phyloP scores from a whole-genome alignment of 2,113 vertebrate species.

The Vanacampus margaritifer region DNA sequence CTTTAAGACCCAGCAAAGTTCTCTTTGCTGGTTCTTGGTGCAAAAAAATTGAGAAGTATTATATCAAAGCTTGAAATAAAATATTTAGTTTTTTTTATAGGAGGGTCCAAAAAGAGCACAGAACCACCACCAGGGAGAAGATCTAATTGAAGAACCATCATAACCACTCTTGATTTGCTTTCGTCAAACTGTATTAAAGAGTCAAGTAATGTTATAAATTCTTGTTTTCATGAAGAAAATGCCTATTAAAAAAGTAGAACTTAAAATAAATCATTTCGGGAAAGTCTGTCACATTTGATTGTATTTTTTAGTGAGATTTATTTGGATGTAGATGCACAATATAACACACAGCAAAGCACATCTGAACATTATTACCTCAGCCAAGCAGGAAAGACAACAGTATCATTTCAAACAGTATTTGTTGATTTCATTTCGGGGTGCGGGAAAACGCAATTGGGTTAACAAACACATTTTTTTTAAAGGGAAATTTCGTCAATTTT shows the following conservation, averaged over 20 bases:
- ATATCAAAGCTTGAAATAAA: not conserved
- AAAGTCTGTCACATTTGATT: not conserved
- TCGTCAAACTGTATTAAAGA: constrained; percentile 19
- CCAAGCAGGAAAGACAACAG: no score
- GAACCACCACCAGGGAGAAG: constrained; percentile 18
- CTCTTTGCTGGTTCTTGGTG: no score
- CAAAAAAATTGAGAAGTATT: not conserved
- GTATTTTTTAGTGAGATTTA: not conserved
- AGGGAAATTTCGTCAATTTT: no score
- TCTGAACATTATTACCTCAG: no score
- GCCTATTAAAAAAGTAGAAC: not conserved
- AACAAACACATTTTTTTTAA: no score
- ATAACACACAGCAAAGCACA: not conserved
- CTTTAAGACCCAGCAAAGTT: no score
- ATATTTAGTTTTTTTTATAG: constrained; percentile 27
- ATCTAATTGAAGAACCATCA: constrained; percentile 5
- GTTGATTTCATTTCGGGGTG: no score
- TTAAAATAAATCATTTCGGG: not conserved
- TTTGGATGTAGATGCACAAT: not conserved
- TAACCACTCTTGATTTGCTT: constrained; percentile 1
- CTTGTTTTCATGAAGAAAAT: not conserved
- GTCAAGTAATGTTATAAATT: constrained; percentile 8
- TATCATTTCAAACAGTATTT: no score
- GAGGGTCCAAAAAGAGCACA: constrained; percentile 18
- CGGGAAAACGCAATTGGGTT: no score